Evolutionary conservation across 2,797 vertebrate genomes (phyloP).

Genomic region (Sternotherus odoratus): DNA sequence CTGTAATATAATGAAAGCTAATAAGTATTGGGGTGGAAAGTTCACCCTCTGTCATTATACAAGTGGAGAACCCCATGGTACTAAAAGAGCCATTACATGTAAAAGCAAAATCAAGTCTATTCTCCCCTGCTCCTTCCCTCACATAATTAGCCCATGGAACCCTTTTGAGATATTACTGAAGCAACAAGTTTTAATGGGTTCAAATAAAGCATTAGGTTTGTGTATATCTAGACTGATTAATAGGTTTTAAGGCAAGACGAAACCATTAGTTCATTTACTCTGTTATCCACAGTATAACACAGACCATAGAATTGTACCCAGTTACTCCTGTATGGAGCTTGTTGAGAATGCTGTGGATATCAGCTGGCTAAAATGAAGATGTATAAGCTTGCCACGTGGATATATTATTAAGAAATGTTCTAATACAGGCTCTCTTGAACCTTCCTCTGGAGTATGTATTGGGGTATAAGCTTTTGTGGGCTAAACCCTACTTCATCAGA

Average conservation of each 20-base stretch:
- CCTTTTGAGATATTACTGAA: background rate
- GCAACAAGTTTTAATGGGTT: background rate
- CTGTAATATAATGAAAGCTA: background rate
- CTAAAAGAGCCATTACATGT: background rate
- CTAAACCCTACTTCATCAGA: no score
- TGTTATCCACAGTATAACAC: background rate
- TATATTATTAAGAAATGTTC: background rate
- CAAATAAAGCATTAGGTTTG: background rate
- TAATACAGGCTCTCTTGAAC: rapidly evolving
- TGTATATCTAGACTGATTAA: rapidly evolving
- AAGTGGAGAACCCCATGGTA: background rate
- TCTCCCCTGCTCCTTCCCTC: background rate
- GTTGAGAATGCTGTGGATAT: rapidly evolving
- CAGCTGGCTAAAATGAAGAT: background rate
- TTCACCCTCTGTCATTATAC: background rate
- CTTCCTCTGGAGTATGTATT: background rate
- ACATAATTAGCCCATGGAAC: background rate
- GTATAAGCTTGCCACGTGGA: background rate
- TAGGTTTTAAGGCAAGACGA: rapidly evolving
- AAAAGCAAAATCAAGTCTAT: rapidly evolving
- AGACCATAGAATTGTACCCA: background rate
- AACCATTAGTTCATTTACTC: background rate
- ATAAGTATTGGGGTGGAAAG: background rate
- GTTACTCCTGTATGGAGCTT: background rate
- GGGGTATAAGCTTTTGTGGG: no score